Evolutionary conservation across 2,113 vertebrate species (phyloP), one percentile per base, ranked within the genome.

Genomic region (Burhinus bistriatus): DNA sequence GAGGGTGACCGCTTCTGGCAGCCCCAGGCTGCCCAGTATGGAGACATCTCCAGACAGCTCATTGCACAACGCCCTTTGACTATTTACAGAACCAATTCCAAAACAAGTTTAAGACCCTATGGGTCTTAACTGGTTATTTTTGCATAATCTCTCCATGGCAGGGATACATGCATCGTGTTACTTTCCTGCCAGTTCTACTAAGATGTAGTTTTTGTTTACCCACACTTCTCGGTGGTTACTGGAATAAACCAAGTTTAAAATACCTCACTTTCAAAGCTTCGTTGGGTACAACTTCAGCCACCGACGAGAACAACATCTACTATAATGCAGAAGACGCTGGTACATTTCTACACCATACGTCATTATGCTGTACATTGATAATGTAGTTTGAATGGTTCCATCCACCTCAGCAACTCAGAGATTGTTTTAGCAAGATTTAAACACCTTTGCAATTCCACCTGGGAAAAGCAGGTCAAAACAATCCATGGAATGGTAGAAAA

Each of bases 1-100:
- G 32, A 44, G 66, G 59, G 47, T 1, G 15, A 38, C 78, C 71
- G 72, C 23, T 70, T 25, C 83, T 30, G 59, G 30, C 0, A 1
- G 62, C 29, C 22, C 25, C 14, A 71, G 34, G 17, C 36, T 89
- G 59, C 34, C 38, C 73, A 64, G n/a, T 4, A 64, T 1, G 13
- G 38, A 78, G 45, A 71, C 72, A 64, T 29, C 29, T 40, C 29
- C 76, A 78, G 40, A 66, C 13, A 64, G 13, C 16, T 34, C 4
- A 1, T 36, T 1, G 1, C 49, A 59, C 29, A 69, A 26, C 0
- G 7, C 12, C 13, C 54, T 36, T 64, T 49, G 69, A 47, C 62
- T 68, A 38, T 55, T 87, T 78, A 49, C 32, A 68, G 25, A 83
- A 68, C 16, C 44, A 69, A 83, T 58, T 83, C 38, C 72, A 75